Percentiles rank a stretch among this genome's conserved stretches.
Conservation (phyloP, 92 coral and sea anemone species). For the Porites cylindrica region DNA sequence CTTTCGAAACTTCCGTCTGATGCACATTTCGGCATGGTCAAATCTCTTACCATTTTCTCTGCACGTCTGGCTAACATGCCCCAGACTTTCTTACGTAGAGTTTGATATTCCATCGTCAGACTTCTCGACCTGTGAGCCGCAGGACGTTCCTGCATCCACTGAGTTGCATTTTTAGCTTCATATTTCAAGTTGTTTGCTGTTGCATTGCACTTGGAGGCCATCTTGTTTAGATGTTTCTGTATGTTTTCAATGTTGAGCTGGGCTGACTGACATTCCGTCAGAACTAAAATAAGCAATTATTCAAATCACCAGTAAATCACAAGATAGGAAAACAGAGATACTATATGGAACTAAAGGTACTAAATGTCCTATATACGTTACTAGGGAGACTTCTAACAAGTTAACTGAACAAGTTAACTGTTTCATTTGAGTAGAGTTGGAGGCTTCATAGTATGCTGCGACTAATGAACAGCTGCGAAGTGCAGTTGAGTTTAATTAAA, state of each 20-base stretch:
- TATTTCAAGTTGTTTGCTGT: constrained; percentile 19
- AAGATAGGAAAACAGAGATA: no score
- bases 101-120: no score
- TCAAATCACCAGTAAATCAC: not conserved
- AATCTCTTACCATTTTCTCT: not conserved
- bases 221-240: not conserved
- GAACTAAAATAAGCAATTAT: constrained; percentile 20
- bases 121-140: no score
- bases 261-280: constrained; percentile 48
- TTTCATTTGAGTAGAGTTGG: no score
- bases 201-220: not conserved
- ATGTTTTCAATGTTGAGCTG: constrained; percentile 1
- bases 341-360: no score
- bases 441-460: no score
- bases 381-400: no score
- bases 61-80: not conserved
- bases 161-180: not conserved
- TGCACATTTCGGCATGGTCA: constrained; percentile 29
- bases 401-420: no score
- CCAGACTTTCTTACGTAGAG: not conserved
- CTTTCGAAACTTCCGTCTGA: constrained; percentile 34
- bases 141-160: constrained; percentile 2
- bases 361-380: no score
- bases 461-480: no score
- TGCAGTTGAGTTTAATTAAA: no score